Base-by-base conservation (phyloP, 1,140 invertebrate genomes). In the Drosophila funebris region DNA sequence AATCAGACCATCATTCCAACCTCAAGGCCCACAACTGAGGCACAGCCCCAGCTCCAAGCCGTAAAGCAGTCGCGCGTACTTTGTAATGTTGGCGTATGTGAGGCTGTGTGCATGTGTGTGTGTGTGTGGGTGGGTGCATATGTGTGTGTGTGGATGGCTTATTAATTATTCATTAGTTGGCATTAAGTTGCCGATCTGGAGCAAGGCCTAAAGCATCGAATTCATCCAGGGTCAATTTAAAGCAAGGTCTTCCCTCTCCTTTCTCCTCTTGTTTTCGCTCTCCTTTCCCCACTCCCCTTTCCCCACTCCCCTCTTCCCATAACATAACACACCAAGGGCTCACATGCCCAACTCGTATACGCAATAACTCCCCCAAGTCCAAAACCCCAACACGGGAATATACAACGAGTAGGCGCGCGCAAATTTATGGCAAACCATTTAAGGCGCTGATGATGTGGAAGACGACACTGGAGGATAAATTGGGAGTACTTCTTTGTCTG, bases 101-200 rank as follows among this genome's bases (percentile, higher is more conserved):
- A 46, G 50, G 18, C 36, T 57, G n/a, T 48, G 39, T 33, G 44
- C 14, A 7, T 46, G 44, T 46, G 48, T 41, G 27, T 44, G 58
- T 11, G 37, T 57, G 53, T 56, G 36, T 60, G 46, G 61, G 46
- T 66, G 41, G 53, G 5, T 62, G 36, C 37, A 46, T 61, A 13
- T 24, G 18, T 24, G 29, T 72, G n/a, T 14, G 36, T 70, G 29
- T 64, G 66, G 31, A 41, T 36, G 66, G 75, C 83, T 88, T 88
- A 88, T 88, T 88, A 88, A 88, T 88, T 88, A 88, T 83, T 88
- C 83, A 88, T 88, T 88, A 88, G 83, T 88, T 88, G 66, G 83
- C 76, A 82, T 87, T 87, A 87, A 85, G 82, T 80, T 87, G 77
- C 58, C 74, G 60, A 70, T 83, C 61, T 52, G 75, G 33, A 57